Base-by-base conservation (phyloP, 1,140 invertebrate species). In the Trichonephila clavata region DNA sequence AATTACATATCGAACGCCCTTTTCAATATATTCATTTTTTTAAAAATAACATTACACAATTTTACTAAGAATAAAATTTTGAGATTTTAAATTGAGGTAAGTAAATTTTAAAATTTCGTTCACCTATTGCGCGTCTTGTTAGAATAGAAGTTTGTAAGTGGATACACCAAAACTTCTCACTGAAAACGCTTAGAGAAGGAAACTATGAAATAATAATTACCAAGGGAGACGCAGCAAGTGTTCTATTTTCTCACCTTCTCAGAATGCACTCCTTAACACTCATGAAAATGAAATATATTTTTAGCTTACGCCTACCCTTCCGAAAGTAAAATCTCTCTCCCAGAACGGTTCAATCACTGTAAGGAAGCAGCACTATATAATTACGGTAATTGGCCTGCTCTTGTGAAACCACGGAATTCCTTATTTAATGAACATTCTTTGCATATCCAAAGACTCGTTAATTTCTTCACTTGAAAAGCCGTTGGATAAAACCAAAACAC, bases 361-460 rank as follows among this genome's bases (percentile, higher is more conserved):
- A 24, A 77, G 68, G 68, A 77, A 24, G 68, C 14, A 77, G 68
- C 24, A 77, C 13, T 77, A 39, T 27, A 77, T 77, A 77, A 77
- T 27, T 77, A 32, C 16, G 24, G 27, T 77, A 77, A 77, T 77
- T 77, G 68, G 68, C 68, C 13, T 32, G 27, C 68, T 77, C 68
- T 77, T 77, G 24, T 18, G 32, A 77, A 77, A 32, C 68, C 68
- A 20, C 32, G 68, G 68, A 77, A 77, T 77, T 77, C 32, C 24
- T 77, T 32, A 77, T 77, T 77, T 77, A 77, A 77, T 77, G 68
- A 77, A 77, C 68, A 77, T 77, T 77, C 68, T 77, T 77, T 77
- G 27, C 68, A 32, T 77, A 39, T 6, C 68, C 4, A 20, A 77
- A 77, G 24, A 32, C 68, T 77, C 68, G 68, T 77, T 77, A 77